Base-by-base conservation (phyloP, 1,140 invertebrate genomes). In the Mya arenaria region DNA sequence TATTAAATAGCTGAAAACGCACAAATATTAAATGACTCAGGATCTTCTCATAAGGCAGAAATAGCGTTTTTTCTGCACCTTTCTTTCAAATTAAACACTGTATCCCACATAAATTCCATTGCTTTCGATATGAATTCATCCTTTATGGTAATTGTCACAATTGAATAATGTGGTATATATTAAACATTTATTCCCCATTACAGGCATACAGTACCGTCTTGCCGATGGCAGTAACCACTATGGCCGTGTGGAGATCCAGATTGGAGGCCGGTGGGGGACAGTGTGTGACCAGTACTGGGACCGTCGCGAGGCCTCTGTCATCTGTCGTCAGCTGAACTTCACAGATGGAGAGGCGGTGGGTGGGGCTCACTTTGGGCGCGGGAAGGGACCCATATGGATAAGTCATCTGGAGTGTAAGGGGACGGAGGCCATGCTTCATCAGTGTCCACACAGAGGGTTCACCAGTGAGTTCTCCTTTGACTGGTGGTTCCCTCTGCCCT, bases 241-340 rank as follows among this genome's bases (percentile, higher is more conserved):
- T 90, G 96, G 96, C 13, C 93, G 95, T 69, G 89, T 97, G 13
- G 96, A 96, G 93, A 94, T 97, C 0, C 95, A 94, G 92, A 93
- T 91, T 13, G 85, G 85, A 34, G 82, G 83, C 25, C 56, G 68
- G 13, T 92, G 91, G 91, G 91, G 91, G 17, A 90, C 89, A 23
- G 86, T 92, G 0, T 89, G 88, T 74, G 87, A 89, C 44, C 62
- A 82, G 1, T 88, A 72, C 34, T 89, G 85, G 84, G 87, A 88
- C 41, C 63, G 83, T 13, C 71, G 72, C 17, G 88, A 89, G 39
- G 88, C 88, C 15, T 66, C 55, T 4, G 88, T 89, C 4, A 81
- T 89, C 28, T 89, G 88, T 77, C 73, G 86, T 30, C 84, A 86
- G 28, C 58, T 85, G 13, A 83, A 83, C 30, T 89, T 82, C 37